These are phyloP conservation scores for Halotydeus destructor DNA, from an alignment of 1,140 invertebrate species.

Conservation along the genomic window DNA sequence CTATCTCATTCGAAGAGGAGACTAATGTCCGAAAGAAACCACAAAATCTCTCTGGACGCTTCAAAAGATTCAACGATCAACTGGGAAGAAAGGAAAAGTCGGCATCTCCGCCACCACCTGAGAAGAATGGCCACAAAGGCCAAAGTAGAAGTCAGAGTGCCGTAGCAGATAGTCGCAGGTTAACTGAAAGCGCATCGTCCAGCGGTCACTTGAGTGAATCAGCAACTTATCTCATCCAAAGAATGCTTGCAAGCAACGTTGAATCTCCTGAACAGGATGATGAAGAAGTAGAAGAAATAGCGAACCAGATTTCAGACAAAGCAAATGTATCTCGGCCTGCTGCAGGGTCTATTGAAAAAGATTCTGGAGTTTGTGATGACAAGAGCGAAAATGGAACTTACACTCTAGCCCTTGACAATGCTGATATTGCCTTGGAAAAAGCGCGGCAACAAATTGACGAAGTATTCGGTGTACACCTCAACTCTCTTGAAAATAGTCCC, in stretches of 20 bases:
- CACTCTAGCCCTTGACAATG: slow-evolving; percentile 49
- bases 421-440: slow-evolving; percentile 56
- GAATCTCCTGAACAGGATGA: background rate
- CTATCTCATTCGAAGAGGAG: no score
- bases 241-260: slow-evolving; percentile 7
- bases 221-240: slow-evolving; percentile 8
- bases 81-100: no score
- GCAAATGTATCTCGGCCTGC: background rate
- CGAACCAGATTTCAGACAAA: background rate
- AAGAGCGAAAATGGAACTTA: slow-evolving; percentile 63
- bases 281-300: background rate
- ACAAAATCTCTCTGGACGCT: no score
- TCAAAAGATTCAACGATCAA: no score
- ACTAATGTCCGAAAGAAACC: no score
- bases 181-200: no score
- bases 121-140: no score
- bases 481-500: slow-evolving; percentile 4
- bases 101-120: no score
- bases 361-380: slow-evolving; percentile 19
- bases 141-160: no score
- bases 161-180: no score
- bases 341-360: slow-evolving; percentile 8
- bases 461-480: slow-evolving; percentile 35
- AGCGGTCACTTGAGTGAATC: slow-evolving; percentile 9
- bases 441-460: slow-evolving; percentile 64